Evolutionary conservation across 2,888 invertebrate genomes (phyloP).

Genomic region (Chymomyza fuscimana): DNA sequence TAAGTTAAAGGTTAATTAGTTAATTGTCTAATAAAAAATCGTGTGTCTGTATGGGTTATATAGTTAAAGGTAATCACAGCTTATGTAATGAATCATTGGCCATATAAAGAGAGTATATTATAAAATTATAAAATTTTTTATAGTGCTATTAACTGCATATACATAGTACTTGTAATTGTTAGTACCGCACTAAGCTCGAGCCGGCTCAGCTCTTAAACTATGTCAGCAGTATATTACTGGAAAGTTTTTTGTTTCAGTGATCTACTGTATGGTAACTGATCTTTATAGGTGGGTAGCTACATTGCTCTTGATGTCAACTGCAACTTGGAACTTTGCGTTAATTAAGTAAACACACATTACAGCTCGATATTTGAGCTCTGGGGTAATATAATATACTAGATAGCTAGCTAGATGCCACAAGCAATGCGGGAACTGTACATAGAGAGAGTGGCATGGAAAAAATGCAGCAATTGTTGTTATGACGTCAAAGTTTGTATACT

Average conservation of each 20-base stretch:
- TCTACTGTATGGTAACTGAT: conserved; percentile 43
- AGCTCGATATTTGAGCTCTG: conserved; percentile 15
- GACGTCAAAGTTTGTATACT: not conserved
- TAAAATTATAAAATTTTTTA: not conserved
- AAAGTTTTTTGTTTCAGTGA: conserved; percentile 18
- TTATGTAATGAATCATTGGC: conserved; percentile 3
- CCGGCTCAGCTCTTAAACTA: not conserved
- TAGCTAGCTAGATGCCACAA: not conserved
- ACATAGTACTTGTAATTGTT: not conserved
- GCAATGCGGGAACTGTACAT: not conserved
- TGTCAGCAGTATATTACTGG: not conserved
- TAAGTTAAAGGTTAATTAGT: conserved; percentile 22
- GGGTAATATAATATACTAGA: not conserved
- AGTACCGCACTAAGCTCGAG: not conserved
- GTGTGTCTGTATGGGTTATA: not conserved
- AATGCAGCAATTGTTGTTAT: not conserved
- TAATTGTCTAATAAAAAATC: conserved; percentile 38
- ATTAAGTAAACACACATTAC: conserved; percentile 44
- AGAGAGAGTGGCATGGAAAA: not conserved
- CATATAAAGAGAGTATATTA: not conserved
- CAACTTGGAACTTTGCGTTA: conserved; percentile 17
- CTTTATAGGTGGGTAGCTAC: not conserved
- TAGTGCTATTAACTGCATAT: not conserved
- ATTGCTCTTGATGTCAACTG: conserved; percentile 18
- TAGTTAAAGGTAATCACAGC: conserved; percentile 30